phyloP scores from a whole-genome alignment of 2,888 invertebrate species.

The Hetaerina titia region DNA sequence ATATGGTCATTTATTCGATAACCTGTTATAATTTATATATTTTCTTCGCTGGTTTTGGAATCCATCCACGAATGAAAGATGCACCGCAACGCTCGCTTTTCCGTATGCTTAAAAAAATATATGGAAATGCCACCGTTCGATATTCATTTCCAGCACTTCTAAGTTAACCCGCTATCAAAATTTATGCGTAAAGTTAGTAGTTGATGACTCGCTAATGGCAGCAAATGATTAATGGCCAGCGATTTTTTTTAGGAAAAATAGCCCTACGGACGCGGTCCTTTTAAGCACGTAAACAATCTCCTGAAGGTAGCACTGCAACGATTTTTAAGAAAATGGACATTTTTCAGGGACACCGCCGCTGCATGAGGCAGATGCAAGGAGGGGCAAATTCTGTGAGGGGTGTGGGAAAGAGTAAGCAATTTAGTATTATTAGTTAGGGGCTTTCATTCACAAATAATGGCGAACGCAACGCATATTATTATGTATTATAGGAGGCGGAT shows the following conservation, averaged over 20 bases:
- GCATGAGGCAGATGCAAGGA: neutral
- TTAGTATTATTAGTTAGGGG: constrained; percentile 53
- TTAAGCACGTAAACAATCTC: neutral
- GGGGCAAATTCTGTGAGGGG: too few relatives aligned
- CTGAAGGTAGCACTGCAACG: neutral
- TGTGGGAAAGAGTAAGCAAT: constrained; percentile 20
- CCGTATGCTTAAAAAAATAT: neutral
- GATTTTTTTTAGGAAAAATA: neutral
- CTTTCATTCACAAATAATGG: constrained; percentile 29
- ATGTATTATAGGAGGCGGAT: neutral
- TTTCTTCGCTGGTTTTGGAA: neutral
- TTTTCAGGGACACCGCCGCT: neutral
- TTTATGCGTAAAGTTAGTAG: constrained; percentile 51
- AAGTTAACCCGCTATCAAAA: neutral
- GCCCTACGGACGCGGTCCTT: neutral
- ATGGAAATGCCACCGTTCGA: neutral
- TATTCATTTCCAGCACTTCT: neutral
- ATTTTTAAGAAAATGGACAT: neutral
- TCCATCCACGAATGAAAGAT: neutral
- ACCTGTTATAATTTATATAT: neutral
- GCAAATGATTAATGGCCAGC: constrained; percentile 30
- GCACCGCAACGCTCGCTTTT: neutral
- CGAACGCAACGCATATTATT: constrained; percentile 37
- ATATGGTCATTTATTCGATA: neutral
- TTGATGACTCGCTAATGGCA: constrained; percentile 57